Conservation (phyloP, 2,888 invertebrate genomes). For the Volucella inflata region DNA sequence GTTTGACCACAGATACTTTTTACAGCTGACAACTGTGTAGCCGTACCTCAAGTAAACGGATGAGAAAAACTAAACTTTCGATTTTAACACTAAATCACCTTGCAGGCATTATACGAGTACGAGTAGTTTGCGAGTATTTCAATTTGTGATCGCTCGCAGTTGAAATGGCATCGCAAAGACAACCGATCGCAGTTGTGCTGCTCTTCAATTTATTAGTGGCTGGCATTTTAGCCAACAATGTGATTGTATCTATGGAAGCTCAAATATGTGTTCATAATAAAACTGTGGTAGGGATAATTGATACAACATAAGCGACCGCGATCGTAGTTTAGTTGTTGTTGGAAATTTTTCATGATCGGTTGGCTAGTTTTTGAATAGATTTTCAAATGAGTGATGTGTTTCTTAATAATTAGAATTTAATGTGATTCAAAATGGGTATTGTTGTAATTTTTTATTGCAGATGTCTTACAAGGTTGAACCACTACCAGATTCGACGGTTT, state of each 20-base stretch:
- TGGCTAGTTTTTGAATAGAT: constrained; percentile 19
- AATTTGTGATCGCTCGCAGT: constrained; percentile 52
- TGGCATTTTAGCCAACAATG: constrained; percentile 46
- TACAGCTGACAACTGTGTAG: constrained; percentile 4
- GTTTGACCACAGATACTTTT: constrained; percentile 42
- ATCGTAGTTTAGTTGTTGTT: constrained; percentile 8
- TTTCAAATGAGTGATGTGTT: constrained; percentile 3
- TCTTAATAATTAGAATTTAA: neutral
- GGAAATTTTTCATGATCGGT: constrained; percentile 38
- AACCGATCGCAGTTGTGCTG: constrained; percentile 37
- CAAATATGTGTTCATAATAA: constrained; percentile 66
- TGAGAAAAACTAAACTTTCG: constrained; percentile 44
- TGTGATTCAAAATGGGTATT: constrained; percentile 14
- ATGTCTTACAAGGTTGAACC: constrained; percentile 83
- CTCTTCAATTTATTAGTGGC: constrained; percentile 40
- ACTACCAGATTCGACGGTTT: constrained; percentile 80
- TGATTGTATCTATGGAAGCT: constrained; percentile 72
- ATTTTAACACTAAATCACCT: constrained; percentile 33
- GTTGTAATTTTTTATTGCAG: constrained; percentile 75
- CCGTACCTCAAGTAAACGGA: constrained; percentile 15
- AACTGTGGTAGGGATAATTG: constrained; percentile 68
- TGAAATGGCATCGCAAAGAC: constrained; percentile 62
- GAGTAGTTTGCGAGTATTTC: constrained; percentile 23
- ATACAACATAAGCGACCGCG: constrained; percentile 2
- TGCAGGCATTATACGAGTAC: neutral